Percentiles rank a stretch among this genome's conserved stretches.
Evolutionary conservation across 2,113 vertebrate genomes (phyloP).

Genomic region (Sigmodon hispidus): DNA sequence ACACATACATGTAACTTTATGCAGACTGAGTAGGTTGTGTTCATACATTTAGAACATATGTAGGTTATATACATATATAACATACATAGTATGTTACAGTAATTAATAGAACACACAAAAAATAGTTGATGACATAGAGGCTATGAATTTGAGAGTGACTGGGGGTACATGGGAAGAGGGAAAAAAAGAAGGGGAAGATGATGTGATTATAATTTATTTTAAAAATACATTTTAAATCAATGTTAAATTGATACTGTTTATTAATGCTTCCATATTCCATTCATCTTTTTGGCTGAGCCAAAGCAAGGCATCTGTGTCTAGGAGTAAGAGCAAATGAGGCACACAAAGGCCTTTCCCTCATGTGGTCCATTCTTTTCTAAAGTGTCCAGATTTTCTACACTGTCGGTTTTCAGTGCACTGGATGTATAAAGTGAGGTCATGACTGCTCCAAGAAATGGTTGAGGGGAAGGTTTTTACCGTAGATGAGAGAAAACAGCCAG

Average conservation of each 20-base stretch:
- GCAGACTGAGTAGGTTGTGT: neutral
- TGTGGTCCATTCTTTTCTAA: slow-evolving; percentile 13
- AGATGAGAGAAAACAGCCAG: neutral
- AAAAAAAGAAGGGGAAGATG: neutral
- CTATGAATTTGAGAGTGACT: neutral
- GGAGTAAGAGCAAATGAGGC: neutral
- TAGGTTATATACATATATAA: no score
- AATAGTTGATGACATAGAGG: neutral
- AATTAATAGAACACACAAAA: neutral
- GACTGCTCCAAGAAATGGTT: neutral
- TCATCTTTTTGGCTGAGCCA: neutral
- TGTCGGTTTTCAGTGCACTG: neutral
- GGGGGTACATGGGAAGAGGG: neutral
- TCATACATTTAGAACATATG: neutral
- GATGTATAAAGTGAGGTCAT: neutral
- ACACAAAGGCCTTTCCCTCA: neutral
- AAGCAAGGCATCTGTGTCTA: neutral
- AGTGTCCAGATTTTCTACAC: neutral
- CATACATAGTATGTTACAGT: neutral
- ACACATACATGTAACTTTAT: neutral
- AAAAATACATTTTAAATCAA: neutral
- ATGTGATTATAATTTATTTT: neutral
- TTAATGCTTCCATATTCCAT: slow-evolving; percentile 54
- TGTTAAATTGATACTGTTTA: slow-evolving; percentile 30
- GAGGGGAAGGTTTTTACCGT: neutral